phyloP scores from a whole-genome alignment of 2,888 invertebrate species.

The Acanthosepion pharaonis region DNA sequence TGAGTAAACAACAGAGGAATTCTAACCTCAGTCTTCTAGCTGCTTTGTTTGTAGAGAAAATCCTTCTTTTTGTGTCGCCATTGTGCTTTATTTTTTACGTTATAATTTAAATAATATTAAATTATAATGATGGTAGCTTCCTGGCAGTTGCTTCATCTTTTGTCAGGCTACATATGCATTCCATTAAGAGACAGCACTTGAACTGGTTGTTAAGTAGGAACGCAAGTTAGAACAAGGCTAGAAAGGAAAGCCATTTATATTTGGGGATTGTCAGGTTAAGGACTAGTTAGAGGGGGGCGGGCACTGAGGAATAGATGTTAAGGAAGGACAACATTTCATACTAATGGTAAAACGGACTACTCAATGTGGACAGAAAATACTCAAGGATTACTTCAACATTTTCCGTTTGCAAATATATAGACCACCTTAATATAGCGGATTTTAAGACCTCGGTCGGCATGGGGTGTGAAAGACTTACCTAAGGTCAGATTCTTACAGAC shows the following conservation, averaged over 20 bases:
- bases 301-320: background rate
- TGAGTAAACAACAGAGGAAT: conserved; percentile 33
- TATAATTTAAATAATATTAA: conserved; percentile 4
- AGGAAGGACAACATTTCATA: background rate
- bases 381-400: conserved; percentile 33
- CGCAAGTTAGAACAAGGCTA: background rate
- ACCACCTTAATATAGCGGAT: background rate
- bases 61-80: background rate
- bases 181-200: conserved; percentile 33
- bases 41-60: background rate
- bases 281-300: background rate
- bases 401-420: conserved; percentile 33
- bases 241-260: background rate
- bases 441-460: conserved; percentile 2
- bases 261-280: conserved; percentile 3
- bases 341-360: background rate
- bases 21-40: conserved; percentile 10
- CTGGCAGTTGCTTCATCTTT: background rate
- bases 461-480: conserved; percentile 33
- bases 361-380: conserved; percentile 11
- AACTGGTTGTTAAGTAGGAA: conserved; percentile 1
- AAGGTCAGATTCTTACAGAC: background rate
- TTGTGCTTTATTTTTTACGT: background rate
- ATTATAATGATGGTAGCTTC: conserved; percentile 4
- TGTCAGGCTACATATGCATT: conserved; percentile 33